Base-by-base conservation (phyloP, 1,140 invertebrate genomes). In the Psix sp. region DNA sequence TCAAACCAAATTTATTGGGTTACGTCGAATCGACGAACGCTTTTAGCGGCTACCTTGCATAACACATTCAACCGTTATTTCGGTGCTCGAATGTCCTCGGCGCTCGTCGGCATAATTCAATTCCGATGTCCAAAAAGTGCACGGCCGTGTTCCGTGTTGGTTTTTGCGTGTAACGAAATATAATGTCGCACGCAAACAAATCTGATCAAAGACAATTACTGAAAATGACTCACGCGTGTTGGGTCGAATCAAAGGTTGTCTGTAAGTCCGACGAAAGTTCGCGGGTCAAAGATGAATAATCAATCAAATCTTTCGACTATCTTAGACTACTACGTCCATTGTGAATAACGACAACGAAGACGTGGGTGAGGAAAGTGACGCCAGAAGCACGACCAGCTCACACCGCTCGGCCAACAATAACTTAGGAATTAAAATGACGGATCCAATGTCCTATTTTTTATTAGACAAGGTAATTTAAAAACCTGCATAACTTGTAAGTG, bases 401-500 rank as follows among this genome's bases (percentile, higher is more conserved):
- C 81, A 81, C 51, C 80, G 71, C 38, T 86, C 81, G 42, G 80
- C 76, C 16, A 84, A 84, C 59, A 83, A 83, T 78, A 80, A 83
- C 76, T 79, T 83, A 18, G 46, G 76, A 40, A 71, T 75, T 15
- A 83, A 83, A 54, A 73, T 77, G 13, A 60, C 74, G 26, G 78
- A 84, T 77, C 82, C 80, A 14, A 77, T 84, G 74, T 78, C 84
- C 16, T 84, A 79, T 62, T 74, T 85, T 46, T 78, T 79, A 14
- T 77, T 86, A 48, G 84, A 85, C 45, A 86, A 86, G 81, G 84
- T 84, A 14, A 59, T 35, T 35, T 13, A 3, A 35, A 13, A 2
- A 3, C 10, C 33, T 29, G n/a, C n/a, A 10, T 29, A 10, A 3
- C 26, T n/a, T 29, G 7, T 7, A 7, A 2, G 7, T 29, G n/a